Base-by-base conservation (phyloP, 1,140 invertebrate genomes). In the Magallana gigas region DNA sequence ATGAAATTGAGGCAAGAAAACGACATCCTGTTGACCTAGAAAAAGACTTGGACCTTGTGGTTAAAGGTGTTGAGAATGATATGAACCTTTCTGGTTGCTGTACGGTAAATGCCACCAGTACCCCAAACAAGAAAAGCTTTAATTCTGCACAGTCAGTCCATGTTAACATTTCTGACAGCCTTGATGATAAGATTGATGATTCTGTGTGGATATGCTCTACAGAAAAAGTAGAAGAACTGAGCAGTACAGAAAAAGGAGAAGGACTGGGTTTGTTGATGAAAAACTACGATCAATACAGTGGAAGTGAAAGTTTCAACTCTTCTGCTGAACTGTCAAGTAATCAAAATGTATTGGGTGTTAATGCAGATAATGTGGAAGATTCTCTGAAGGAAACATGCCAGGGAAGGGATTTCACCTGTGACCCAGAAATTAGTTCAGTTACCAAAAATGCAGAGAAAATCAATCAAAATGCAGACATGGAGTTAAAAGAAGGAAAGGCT, bases 241-340 rank as follows among this genome's bases (percentile, higher is more conserved):
- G 68, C 23, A 29, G 3, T 12, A 76, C 8, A 29, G 68, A 76
- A 36, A 76, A 76, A 2, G 68, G 68, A 12, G 68, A 36, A 12
- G 68, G 68, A 8, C 68, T 76, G 23, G 36, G 68, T 76, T 29
- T 76, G 14, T 76, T 76, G 23, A 76, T 76, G 23, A 29, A 29
- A 76, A 29, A 18, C 9, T 76, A 76, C 9, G 68, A 64, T 64
- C 60, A 76, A 29, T 12, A 23, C 68, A 76, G 68, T 76, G 68
- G 23, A 36, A 29, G 68, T 76, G 68, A 36, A 12, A 76, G 68
- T 76, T 76, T 29, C 9, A 29, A 76, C 12, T 76, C 68, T 11
- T 76, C 68, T 2, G 36, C 68, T 29, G 68, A 76, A 29, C 36
- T 76, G 23, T 29, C 68, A 29, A 18, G 1, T 8, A 29, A 76